Base-by-base conservation (phyloP, 1,140 invertebrate species). In the Saccostrea glomerata region DNA sequence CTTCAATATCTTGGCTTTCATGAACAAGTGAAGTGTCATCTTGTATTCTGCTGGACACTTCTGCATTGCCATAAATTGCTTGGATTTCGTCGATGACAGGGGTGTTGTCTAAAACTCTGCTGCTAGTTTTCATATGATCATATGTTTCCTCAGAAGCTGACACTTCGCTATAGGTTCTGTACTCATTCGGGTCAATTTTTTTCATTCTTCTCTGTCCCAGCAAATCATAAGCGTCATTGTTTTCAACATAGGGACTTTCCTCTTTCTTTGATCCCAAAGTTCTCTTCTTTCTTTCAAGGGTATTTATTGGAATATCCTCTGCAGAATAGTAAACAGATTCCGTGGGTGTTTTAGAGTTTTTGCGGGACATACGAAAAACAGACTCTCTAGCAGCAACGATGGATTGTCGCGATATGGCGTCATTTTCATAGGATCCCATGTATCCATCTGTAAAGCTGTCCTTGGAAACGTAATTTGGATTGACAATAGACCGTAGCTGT, bases 381-480 rank as follows among this genome's bases (percentile, higher is more conserved):
- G 70, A 77, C 70, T 77, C 70, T 11, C 30, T 25, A 13, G 70
- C 70, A 30, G 70, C 70, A 30, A 77, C 70, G 9, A 77, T 77
- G 70, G 70, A 77, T 77, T 77, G 70, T 13, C 70, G 70, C 13
- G 70, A 77, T 30, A 77, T 77, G 23, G 3, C 70, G 9, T 77
- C 70, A 77, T 77, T 77, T 36, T 77, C 70, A 36, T 30, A 36
- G 0, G 70, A 25, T 17, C 15, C 70, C 6, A 77, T 77, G 12
- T 77, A 77, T 25, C 70, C 70, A 15, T 77, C 70, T 13, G 30
- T 11, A 15, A 77, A 25, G 25, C 70, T 77, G 70, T 77, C 25
- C 30, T 77, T 77, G 70, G 70, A 77, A 36, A 77, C 70, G 25
- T 77, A 77, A 36, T 77, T 77, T 77, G 70, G 70, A 77, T 77